Base-by-base conservation (phyloP, 2,888 invertebrate species). In the Scaptodrosophila latifasciaeformis region DNA sequence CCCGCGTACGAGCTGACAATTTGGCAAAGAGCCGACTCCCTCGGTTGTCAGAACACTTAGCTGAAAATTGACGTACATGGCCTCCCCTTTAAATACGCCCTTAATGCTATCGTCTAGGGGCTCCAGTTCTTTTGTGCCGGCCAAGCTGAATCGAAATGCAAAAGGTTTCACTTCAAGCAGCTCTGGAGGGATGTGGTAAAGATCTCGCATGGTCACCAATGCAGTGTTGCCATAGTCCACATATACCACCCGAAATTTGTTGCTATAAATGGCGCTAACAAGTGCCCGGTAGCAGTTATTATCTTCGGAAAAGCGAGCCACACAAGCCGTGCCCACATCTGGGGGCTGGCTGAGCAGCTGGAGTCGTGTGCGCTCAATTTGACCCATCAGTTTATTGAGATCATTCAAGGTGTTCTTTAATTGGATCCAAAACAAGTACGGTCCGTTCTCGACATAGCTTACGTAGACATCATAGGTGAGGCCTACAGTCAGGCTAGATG, bases 191-290 rank as follows among this genome's bases (percentile, higher is more conserved):
- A 94, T 91, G 82, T 92, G 91, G 84, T 90, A 94, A 44, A 95
- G 89, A 67, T 92, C 90, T 64, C 90, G 89, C 60, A 91, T 90
- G 0, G 91, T 89, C 9, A 93, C 89, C 74, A 90, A 87, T 86
- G 93, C 94, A 4, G 91, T 91, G 78, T 93, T 92, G 21, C 94
- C 94, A 83, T 92, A 94, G 84, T 94, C 94, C 24, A 94, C 92
- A 83, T 93, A 94, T 77, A 91, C 92, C 3, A 94, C 89, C 84
- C 92, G 93, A 81, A 91, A 93, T 46, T 91, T 90, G 15, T 90
- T 90, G 55, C 91, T 91, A 30, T 91, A 90, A 37, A 93, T 89
- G 67, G 90, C 91, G 85, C 92, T 92, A 2, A 94, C 91, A 30
- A 94, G 91, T 27, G 93, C 94, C 65, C 95, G 88, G 74, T 93